Evolutionary conservation across 2,113 vertebrate species (phyloP), one percentile per base, ranked within the genome.

Genomic region (Melanerpes aurifrons): DNA sequence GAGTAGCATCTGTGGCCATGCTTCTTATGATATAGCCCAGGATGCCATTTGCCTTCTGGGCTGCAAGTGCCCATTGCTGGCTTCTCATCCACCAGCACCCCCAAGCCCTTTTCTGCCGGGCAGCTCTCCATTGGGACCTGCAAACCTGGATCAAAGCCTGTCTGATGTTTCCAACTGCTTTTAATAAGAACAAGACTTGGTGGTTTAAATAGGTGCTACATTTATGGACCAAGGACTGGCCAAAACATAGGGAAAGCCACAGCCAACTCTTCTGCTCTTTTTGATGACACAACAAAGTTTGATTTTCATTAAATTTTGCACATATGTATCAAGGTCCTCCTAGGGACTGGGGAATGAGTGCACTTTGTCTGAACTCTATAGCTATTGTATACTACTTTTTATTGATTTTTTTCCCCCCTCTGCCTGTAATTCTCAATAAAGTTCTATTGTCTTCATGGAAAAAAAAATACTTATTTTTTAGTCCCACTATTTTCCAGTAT

Each of bases 401-500:
- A 96, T 96, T 96, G 94, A 96, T 96, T 95, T 96, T 94, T 88
- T 21, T 13, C 37, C 16, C 82, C 37, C 16, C 82, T 72, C 28
- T 54, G 63, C 87, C 48, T 95, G 92, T 93, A 87, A 92, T 94
- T 94, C 91, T 95, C 92, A 92, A 89, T 94, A 84, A 72, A 81
- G 82, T 94, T 94, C 93, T 89, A 91, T 88, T 96, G 93, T 95
- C 93, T 86, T 88, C 91, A 88, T 94, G 90, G 95, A 95, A 96
- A 96, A 96, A 96, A 96, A 96, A 96, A 96, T 91, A 94, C 58
- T 94, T 96, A 87, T 92, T 96, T 96, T 96, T 96, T 96, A 96
- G 79, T 58, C 66, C n/a, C n/a, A 31, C 28, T 20, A 59, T 94
- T 94, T 92, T 93, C 93, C 89, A 91, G 79, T 92, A 68, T 92